A percentile compares a stretch with the other conserved stretches of the same genome.
Conservation (phyloP, 1,140 invertebrate genomes). For the Drosophila ironensis region DNA sequence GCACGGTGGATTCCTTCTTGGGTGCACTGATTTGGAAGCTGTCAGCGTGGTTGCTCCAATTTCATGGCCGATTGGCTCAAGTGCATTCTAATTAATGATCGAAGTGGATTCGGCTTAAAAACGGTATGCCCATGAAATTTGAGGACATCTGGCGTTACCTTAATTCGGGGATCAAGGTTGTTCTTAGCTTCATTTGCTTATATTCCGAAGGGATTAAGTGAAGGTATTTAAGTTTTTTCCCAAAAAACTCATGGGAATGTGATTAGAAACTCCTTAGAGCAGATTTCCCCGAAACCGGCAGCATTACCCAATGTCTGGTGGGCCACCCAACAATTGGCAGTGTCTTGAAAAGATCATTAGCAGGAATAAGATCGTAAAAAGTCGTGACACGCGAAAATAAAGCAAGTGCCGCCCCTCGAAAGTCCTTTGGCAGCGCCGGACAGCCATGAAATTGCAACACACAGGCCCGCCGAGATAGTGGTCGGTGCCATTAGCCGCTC, state of each 20-base stretch:
- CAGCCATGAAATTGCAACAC: conserved; percentile 65
- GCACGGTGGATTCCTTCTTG: conserved; percentile 10
- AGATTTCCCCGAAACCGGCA: background rate
- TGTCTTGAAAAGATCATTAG: conserved; percentile 70
- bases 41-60: conserved; percentile 74
- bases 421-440: conserved; percentile 11
- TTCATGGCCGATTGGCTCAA: conserved; percentile 71
- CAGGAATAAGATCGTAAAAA: conserved; percentile 78
- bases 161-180: conserved; percentile 44
- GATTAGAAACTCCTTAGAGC: background rate
- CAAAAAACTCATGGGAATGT: too few relatives aligned
- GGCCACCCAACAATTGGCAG: conserved; percentile 35
- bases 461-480: background rate
- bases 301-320: conserved; percentile 11
- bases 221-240: background rate
- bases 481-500: conserved; percentile 9
- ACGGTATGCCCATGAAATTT: conserved; percentile 46
- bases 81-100: conserved; percentile 70
- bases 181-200: background rate
- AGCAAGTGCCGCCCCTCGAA: conserved; percentile 49
- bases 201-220: conserved; percentile 7
- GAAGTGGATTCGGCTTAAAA: conserved; percentile 30
- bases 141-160: conserved; percentile 60
- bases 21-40: conserved; percentile 71
- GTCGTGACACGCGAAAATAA: conserved; percentile 72